Conservation (phyloP, 2,888 invertebrate species). For the Neoitamus cyanurus region DNA sequence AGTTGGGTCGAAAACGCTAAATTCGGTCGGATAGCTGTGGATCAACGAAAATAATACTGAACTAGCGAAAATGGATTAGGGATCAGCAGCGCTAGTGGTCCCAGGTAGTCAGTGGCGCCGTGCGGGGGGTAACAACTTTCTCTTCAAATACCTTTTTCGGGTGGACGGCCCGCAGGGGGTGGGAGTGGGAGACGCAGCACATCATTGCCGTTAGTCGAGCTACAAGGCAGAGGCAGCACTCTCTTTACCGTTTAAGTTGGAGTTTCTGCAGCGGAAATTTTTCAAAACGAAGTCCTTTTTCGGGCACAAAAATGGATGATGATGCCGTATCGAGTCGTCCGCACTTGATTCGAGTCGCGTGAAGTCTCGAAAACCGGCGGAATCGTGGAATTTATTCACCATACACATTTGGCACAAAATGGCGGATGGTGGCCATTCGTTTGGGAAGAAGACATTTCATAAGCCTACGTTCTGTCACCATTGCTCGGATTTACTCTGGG, state of each 20-base stretch:
- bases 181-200: conserved; percentile 39
- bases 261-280: conserved; percentile 12
- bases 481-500: conserved; percentile 99
- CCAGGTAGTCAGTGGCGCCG: conserved; percentile 39
- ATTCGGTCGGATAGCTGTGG: background rate
- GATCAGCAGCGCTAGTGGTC: conserved; percentile 8
- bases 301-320: conserved; percentile 56
- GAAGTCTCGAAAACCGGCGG: conserved; percentile 58
- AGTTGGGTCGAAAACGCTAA: background rate
- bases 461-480: conserved; percentile 99
- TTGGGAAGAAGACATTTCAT: conserved; percentile 99
- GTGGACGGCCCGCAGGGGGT: conserved; percentile 43
- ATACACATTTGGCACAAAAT: conserved; percentile 62
- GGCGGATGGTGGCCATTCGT: conserved; percentile 89
- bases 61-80: conserved; percentile 49
- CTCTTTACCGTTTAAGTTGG: conserved; percentile 23
- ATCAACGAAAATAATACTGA: conserved; percentile 5
- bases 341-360: conserved; percentile 60
- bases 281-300: conserved; percentile 37
- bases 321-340: conserved; percentile 57
- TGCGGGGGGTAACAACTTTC: conserved; percentile 49
- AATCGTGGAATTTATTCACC: conserved; percentile 58
- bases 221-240: conserved; percentile 2
- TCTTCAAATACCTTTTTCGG: conserved; percentile 49
- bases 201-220: conserved; percentile 15